Percentiles rank a stretch among this genome's conserved stretches.
Evolutionary conservation across 2,113 vertebrate genomes (phyloP).

Genomic region (Bagarius yarrelli): DNA sequence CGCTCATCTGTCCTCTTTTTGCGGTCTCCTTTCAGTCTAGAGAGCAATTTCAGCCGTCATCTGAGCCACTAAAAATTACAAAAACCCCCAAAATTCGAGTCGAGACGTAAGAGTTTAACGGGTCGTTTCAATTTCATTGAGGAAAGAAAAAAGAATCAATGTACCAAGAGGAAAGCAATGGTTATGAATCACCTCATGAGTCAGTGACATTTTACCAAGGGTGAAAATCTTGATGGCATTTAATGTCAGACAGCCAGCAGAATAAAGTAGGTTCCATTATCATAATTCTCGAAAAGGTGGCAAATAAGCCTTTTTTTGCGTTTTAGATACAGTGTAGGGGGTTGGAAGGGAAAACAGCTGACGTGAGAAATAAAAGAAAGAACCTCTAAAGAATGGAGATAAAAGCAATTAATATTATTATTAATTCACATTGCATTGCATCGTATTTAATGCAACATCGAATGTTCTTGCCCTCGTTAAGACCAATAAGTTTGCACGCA

Average conservation of each 20-base stretch:
- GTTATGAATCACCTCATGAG: slow-evolving; percentile 34
- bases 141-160: neutral
- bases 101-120: neutral
- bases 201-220: slow-evolving; percentile 32
- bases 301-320: slow-evolving; percentile 19
- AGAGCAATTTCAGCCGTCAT: slow-evolving; percentile 12
- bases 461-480: neutral
- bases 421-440: too few species aligned
- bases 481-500: neutral
- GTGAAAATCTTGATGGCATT: slow-evolving; percentile 39
- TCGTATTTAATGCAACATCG: too few species aligned
- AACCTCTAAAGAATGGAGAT: neutral
- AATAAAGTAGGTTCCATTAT: slow-evolving; percentile 30
- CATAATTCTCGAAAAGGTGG: slow-evolving; percentile 33
- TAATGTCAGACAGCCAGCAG: slow-evolving; percentile 16
- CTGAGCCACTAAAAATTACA: neutral
- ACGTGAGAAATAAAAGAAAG: slow-evolving; percentile 15
- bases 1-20: neutral
- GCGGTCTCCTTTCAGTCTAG: neutral
- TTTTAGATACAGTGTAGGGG: neutral
- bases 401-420: too few species aligned
- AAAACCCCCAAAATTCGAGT: neutral
- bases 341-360: neutral
- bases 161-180: neutral
- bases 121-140: neutral